These are phyloP conservation scores for Malaclemys terrapin DNA, from an alignment of 2,113 vertebrate species.

Conservation along the genomic window DNA sequence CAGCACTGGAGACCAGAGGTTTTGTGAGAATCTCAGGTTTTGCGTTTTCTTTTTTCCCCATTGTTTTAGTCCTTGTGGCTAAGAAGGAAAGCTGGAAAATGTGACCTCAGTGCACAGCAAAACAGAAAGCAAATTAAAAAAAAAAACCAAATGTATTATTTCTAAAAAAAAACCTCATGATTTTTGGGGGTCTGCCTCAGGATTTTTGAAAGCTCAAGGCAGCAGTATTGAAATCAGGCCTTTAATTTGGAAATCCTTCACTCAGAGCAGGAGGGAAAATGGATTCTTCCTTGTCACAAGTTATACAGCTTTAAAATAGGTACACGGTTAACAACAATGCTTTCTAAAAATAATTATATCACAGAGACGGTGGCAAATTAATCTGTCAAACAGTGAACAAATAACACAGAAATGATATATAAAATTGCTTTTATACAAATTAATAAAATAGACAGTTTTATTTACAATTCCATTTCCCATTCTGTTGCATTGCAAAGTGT, in stretches of 20 bases:
- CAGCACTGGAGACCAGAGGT: conserved; percentile 9
- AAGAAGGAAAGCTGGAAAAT: conserved; percentile 14
- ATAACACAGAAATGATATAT: background rate
- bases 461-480: background rate
- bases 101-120: conserved; percentile 18
- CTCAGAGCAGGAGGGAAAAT: conserved; percentile 12
- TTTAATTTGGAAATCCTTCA: background rate
- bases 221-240: background rate
- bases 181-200: background rate
- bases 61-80: background rate
- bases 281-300: background rate
- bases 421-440: conserved; percentile 9
- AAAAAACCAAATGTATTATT: background rate
- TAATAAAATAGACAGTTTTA: background rate
- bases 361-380: conserved; percentile 16
- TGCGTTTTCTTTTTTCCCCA: background rate
- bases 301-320: conserved; percentile 24
- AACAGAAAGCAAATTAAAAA: conserved; percentile 38
- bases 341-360: background rate
- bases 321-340: background rate
- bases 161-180: background rate
- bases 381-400: conserved; percentile 27
- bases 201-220: background rate
- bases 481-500: background rate
- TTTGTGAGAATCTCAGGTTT: conserved; percentile 34